A percentile compares a stretch with the other conserved stretches of the same genome.
These are phyloP conservation scores for Lasioglossum morio DNA, from an alignment of 2,888 invertebrate genomes.

Conservation along the genomic window DNA sequence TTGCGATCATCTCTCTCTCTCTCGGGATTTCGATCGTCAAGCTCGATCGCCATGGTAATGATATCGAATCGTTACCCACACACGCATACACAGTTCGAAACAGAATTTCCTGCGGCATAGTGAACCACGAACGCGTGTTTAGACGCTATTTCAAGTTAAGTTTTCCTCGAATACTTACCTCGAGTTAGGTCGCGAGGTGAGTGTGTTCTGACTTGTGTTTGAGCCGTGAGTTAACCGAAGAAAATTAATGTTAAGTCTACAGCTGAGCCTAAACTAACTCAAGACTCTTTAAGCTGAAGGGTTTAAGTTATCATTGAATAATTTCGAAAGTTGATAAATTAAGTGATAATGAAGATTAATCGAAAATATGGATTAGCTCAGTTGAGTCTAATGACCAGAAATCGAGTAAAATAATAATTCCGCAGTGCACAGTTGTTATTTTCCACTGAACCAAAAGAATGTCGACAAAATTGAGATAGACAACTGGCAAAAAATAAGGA, in stretches of 20 bases:
- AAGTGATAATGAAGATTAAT: background rate
- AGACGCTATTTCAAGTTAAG: background rate
- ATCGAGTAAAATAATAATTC: background rate
- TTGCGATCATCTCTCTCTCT: conserved; percentile 10
- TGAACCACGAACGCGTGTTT: background rate
- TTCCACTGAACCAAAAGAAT: background rate
- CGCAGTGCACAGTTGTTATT: background rate
- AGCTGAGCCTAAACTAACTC: background rate
- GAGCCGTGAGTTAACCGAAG: conserved; percentile 38
- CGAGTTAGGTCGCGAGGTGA: background rate
- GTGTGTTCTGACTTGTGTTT: conserved; percentile 22
- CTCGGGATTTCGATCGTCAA: background rate
- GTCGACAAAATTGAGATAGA: background rate
- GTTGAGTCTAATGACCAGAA: background rate
- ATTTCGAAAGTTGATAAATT: background rate
- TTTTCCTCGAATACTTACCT: conserved; percentile 49
- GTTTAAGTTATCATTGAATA: background rate
- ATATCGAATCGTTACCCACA: background rate
- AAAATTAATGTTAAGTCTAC: too few relatives aligned
- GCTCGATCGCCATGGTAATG: conserved; percentile 43
- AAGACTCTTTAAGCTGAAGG: background rate
- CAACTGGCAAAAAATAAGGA: background rate
- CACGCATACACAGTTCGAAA: conserved; percentile 2
- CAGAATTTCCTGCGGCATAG: background rate
- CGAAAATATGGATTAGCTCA: background rate